Evolutionary conservation across 2,888 invertebrate genomes (phyloP).

Genomic region (Hyposoter didymator): DNA sequence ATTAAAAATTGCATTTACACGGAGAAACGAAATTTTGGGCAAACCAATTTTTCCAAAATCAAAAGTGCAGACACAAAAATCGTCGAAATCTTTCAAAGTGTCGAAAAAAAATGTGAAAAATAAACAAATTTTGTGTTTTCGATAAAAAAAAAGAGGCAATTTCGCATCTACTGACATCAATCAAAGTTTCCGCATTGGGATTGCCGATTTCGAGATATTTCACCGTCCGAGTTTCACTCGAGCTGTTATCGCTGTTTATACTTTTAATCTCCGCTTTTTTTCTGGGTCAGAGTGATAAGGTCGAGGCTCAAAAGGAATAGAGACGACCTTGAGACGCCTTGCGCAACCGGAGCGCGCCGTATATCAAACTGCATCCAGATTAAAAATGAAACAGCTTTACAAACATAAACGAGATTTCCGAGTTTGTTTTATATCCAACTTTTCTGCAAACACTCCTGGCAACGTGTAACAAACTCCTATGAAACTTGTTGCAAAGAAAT

Average conservation of each 20-base stretch:
- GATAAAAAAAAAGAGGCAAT: background rate
- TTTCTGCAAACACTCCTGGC: conserved; percentile 19
- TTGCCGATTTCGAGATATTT: background rate
- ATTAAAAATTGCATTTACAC: background rate
- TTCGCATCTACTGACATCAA: background rate
- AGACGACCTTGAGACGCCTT: conserved; percentile 73
- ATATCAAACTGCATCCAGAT: conserved; percentile 69
- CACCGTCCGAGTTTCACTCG: background rate
- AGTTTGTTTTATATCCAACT: conserved; percentile 44
- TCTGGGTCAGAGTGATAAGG: conserved; percentile 72
- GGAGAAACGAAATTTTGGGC: too few relatives aligned
- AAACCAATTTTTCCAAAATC: too few relatives aligned
- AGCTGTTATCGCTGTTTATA: conserved; percentile 29
- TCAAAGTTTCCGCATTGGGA: background rate
- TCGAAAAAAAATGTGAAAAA: background rate
- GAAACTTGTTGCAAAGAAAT: conserved; percentile 57
- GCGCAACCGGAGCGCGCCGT: conserved; percentile 62
- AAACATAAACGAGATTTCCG: conserved; percentile 52
- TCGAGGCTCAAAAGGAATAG: conserved; percentile 70
- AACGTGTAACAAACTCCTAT: conserved; percentile 12
- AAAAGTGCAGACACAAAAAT: too few relatives aligned
- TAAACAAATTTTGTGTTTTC: too few relatives aligned
- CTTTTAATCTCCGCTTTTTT: conserved; percentile 43
- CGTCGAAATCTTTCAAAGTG: too few relatives aligned
- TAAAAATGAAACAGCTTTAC: conserved; percentile 58